phyloP scores from a whole-genome alignment of 2,888 invertebrate genomes.

The Meloe dianella region DNA sequence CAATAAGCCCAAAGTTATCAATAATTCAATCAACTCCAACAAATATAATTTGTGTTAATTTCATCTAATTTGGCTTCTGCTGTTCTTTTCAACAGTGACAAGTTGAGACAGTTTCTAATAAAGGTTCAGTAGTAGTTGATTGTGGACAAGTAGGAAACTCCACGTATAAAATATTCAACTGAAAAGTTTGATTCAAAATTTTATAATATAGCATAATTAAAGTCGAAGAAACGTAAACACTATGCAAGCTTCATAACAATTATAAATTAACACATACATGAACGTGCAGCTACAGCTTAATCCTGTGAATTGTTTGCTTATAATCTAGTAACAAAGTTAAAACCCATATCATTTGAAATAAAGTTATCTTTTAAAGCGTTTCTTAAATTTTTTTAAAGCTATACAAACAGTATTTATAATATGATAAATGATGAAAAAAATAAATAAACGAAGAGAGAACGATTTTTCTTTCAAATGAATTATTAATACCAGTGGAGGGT shows the following conservation, averaged over 20 bases:
- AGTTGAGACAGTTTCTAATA: not conserved
- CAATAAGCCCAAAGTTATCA: not conserved
- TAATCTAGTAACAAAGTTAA: not conserved
- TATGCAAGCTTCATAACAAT: not conserved
- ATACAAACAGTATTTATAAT: not conserved
- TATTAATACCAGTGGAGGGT: not conserved
- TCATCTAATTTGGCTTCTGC: not conserved
- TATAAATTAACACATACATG: not conserved
- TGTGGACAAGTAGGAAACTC: not conserved
- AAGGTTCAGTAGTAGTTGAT: not conserved
- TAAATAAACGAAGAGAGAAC: not conserved
- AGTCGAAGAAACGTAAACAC: not conserved
- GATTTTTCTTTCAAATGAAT: not conserved
- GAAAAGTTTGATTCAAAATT: not conserved
- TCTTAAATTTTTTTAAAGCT: not conserved
- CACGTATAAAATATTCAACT: not conserved
- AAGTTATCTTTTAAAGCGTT: too few relatives aligned
- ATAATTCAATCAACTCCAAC: not conserved
- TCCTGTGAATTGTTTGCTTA: not conserved
- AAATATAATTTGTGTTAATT: not conserved
- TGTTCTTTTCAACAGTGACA: not conserved
- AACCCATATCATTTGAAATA: not conserved
- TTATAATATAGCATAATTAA: not conserved
- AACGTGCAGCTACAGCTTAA: not conserved
- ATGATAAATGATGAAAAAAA: not conserved